phyloP scores from a whole-genome alignment of 1,140 invertebrate genomes.

The Coptotermes formosanus region DNA sequence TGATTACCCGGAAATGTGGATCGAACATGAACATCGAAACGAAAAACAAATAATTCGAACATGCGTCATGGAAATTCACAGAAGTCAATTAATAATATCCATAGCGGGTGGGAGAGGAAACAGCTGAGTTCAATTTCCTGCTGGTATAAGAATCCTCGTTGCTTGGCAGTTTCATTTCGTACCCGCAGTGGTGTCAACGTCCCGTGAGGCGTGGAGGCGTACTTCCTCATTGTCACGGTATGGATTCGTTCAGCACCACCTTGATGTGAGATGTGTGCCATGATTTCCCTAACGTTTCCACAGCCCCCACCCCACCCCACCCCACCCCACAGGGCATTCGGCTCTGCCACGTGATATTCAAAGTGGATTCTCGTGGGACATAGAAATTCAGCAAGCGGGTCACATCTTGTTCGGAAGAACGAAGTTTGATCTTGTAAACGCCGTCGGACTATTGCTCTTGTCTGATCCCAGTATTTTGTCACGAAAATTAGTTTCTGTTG shows the following conservation, averaged over 20 bases:
- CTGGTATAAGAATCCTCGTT: not conserved
- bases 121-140: not conserved
- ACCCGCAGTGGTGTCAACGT: not conserved
- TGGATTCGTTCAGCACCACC: not conserved
- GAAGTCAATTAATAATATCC: not conserved
- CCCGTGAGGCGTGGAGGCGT: not conserved
- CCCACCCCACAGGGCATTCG: not conserved
- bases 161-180: not conserved
- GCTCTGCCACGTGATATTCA: not conserved
- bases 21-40: too few relatives aligned
- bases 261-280: not conserved
- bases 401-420: too few relatives aligned
- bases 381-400: not conserved
- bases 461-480: too few relatives aligned
- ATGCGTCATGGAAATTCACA: conserved; percentile 8
- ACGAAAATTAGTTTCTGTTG: too few relatives aligned
- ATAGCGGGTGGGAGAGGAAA: not conserved
- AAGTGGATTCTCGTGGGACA: not conserved
- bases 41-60: too few relatives aligned
- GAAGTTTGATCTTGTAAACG: too few relatives aligned
- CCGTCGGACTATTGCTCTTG: too few relatives aligned
- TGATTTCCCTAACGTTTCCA: conserved; percentile 10
- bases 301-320: not conserved
- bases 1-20: too few relatives aligned
- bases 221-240: conserved; percentile 7